phyloP scores from a whole-genome alignment of 2,113 vertebrate genomes.

The Tetraodon nigroviridis region DNA sequence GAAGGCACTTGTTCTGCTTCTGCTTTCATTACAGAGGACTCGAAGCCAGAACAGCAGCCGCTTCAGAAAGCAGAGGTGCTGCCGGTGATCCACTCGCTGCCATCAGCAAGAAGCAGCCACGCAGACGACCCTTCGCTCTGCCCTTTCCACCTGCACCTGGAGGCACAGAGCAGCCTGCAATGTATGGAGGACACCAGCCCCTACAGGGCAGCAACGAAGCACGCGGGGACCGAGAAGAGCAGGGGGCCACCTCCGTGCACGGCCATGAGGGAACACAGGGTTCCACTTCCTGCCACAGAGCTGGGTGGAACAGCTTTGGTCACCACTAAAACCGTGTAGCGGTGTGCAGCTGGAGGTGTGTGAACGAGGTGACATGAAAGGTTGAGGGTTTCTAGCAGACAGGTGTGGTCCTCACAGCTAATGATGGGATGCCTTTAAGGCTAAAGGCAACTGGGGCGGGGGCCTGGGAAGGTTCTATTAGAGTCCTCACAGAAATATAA shows the following conservation, averaged over 20 bases:
- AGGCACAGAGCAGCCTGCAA: slow-evolving; percentile 1
- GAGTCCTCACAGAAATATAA: too few relatives aligned
- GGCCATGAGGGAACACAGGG: slow-evolving; percentile 44
- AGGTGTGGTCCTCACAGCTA: too few relatives aligned
- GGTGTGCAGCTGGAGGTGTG: not conserved
- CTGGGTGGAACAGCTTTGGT: slow-evolving; percentile 69
- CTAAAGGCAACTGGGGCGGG: too few relatives aligned
- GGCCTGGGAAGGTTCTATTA: too few relatives aligned
- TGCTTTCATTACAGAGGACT: slow-evolving; percentile 31
- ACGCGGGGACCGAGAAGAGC: slow-evolving; percentile 3
- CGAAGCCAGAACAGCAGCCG: slow-evolving; percentile 14
- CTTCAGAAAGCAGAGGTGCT: slow-evolving; percentile 32
- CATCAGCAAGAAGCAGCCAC: slow-evolving; percentile 4
- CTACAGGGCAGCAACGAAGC: slow-evolving; percentile 11
- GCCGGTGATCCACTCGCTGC: not conserved
- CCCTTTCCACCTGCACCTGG: slow-evolving; percentile 22
- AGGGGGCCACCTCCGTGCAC: slow-evolving; percentile 10
- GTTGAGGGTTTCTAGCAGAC: not conserved
- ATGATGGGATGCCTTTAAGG: too few relatives aligned
- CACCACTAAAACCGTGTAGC: slow-evolving; percentile 72
- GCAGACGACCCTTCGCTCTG: slow-evolving; percentile 13
- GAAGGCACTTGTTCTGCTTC: not conserved
- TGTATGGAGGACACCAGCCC: slow-evolving; percentile 16
- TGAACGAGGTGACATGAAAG: too few relatives aligned
- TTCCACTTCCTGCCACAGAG: slow-evolving; percentile 78